These are phyloP conservation scores for Allobates femoralis DNA, from an alignment of 2,797 vertebrate genomes.

Conservation along the genomic window DNA sequence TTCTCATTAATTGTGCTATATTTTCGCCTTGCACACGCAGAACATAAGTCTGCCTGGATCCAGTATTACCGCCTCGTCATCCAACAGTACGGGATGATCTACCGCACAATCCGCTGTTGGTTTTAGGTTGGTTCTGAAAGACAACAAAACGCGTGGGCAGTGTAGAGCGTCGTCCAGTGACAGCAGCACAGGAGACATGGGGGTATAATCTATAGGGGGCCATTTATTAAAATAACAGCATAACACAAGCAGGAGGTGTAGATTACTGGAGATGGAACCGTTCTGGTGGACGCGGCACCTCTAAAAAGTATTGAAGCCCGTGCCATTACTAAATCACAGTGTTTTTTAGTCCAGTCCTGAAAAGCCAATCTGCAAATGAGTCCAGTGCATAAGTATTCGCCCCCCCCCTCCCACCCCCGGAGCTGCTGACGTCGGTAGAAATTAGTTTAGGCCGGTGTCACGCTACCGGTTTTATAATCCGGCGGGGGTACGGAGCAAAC, in stretches of 20 bases:
- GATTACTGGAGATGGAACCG: not conserved
- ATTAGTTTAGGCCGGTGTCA: no score
- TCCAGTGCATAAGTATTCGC: not conserved
- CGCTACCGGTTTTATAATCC: no score
- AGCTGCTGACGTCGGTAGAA: no score
- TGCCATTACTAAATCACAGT: not conserved
- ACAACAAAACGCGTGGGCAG: not conserved
- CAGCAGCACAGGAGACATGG: no score
- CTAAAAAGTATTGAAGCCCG: constrained; percentile 1
- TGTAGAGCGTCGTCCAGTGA: not conserved
- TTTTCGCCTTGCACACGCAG: not conserved
- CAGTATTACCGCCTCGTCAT: not conserved
- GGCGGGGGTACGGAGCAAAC: no score
- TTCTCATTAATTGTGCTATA: not conserved
- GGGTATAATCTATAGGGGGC: not conserved
- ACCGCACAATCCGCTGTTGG: constrained; percentile 8
- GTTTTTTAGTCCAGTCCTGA: not conserved
- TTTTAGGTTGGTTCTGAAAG: not conserved
- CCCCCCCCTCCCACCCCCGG: no score
- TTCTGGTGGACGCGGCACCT: not conserved
- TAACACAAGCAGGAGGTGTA: not conserved
- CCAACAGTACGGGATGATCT: not conserved
- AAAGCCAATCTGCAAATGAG: not conserved
- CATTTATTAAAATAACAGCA: not conserved
- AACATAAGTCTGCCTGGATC: not conserved